Percentiles rank a stretch among this genome's conserved stretches.
phyloP scores from a whole-genome alignment of 2,888 invertebrate genomes.

The Pachliopta kotzebuea region DNA sequence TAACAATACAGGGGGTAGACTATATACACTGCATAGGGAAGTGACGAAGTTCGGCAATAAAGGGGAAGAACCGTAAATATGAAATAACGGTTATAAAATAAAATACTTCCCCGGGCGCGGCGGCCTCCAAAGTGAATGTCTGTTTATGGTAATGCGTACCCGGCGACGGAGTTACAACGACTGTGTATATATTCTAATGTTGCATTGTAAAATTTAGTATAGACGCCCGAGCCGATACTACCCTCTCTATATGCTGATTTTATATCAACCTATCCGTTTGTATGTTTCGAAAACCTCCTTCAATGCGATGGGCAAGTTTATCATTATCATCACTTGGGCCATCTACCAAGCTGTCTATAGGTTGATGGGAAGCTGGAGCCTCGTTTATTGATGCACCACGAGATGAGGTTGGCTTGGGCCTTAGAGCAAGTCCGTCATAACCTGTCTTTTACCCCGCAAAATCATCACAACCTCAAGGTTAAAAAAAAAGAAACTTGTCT shows the following conservation, averaged over 20 bases:
- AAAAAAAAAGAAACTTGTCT: no score
- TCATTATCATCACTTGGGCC: no score
- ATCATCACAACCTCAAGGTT: no score
- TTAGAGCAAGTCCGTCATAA: no score
- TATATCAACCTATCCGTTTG: slow-evolving; percentile 19
- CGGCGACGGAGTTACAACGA: slow-evolving; percentile 33
- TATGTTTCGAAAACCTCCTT: not conserved
- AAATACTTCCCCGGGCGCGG: slow-evolving; percentile 33
- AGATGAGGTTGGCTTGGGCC: no score
- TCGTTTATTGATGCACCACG: no score
- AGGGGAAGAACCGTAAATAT: slow-evolving; percentile 31
- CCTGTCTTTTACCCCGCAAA: no score
- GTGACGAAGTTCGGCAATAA: slow-evolving; percentile 29
- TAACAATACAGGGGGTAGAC: slow-evolving; percentile 5
- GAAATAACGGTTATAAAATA: slow-evolving; percentile 34
- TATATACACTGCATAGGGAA: slow-evolving; percentile 17
- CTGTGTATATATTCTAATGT: slow-evolving; percentile 41
- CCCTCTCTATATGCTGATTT: slow-evolving; percentile 30
- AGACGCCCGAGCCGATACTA: slow-evolving; percentile 24
- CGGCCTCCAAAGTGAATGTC: slow-evolving; percentile 39
- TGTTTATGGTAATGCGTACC: slow-evolving; percentile 40
- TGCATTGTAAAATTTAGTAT: slow-evolving; percentile 33
- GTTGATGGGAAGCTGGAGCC: no score
- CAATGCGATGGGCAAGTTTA: no score
- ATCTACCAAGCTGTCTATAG: no score